Base-by-base conservation (phyloP, 2,888 invertebrate genomes). In the Folsomia manolachei region DNA sequence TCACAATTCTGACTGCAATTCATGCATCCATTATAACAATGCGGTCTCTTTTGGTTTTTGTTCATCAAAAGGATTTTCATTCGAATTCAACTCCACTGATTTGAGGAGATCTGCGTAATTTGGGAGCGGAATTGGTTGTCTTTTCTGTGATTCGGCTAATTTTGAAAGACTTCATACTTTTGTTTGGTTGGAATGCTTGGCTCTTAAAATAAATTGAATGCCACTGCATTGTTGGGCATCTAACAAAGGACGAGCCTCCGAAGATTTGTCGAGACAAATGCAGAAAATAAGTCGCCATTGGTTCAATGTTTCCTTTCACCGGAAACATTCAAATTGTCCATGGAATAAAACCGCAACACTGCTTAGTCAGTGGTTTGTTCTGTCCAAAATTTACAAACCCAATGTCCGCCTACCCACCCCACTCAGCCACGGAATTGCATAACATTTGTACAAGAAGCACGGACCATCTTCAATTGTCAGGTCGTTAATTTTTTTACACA, bases 401-500 rank as follows among this genome's bases (percentile, higher is more conserved):
- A 39, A 9, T 39, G 39, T 39, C 7, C n/a, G n/a, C n/a, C n/a
- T n/a, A n/a, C n/a, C n/a, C n/a, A n/a, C n/a, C n/a, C n/a, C n/a
- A n/a, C n/a, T n/a, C n/a, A n/a, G n/a, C n/a, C 39, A 39, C 14
- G 39, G 14, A 39, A 39, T 39, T 9, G 39, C 14, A 9, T 39
- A 4, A 39, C n/a, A 39, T 39, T 14, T 39, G 39, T 14, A 39
- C 39, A 24, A 14, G 19, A 62, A 7, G 62, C 62, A 62, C 14
- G 24, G 19, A 23, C 19, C 24, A 21, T 62, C n/a, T 73, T 70
- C 69, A 39, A 39, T 39, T 39, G 39, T 67, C 73, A 71, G 70
- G 62, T 73, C 70, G 73, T 73, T 73, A 70, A 70, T 39, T 53
- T 70, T 60, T 70, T 70, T 52, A 27, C 27, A 27, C 25, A 27